Conservation (phyloP, 2,888 invertebrate species). For the Drosophila anomalata region DNA sequence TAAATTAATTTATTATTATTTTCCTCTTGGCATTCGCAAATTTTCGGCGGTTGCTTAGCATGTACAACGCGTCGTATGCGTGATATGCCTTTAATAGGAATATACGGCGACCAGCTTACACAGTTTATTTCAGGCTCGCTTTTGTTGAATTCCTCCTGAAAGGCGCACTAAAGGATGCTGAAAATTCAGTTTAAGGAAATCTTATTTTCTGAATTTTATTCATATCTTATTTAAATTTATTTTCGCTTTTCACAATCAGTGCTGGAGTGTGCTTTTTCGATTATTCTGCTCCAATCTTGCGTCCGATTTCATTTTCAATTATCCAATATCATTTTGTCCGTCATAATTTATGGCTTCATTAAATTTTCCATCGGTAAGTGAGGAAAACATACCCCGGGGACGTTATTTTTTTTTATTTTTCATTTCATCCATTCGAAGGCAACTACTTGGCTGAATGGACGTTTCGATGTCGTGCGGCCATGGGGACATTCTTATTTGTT, state of each 20-base stretch:
- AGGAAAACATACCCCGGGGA: conserved; percentile 21
- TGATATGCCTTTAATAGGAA: conserved; percentile 70
- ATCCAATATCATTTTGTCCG: conserved; percentile 36
- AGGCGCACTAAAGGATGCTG: conserved; percentile 3
- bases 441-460: conserved; percentile 41
- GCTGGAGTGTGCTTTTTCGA: not conserved
- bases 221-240: not conserved
- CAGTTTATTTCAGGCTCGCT: conserved; percentile 14
- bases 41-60: conserved; percentile 56
- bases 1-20: conserved; percentile 78
- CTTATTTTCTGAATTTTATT: not conserved
- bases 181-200: not conserved
- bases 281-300: not conserved
- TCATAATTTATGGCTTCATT: conserved; percentile 52
- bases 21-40: conserved; percentile 38
- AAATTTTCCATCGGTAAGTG: conserved; percentile 28
- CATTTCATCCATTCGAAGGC: conserved; percentile 27
- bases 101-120: conserved; percentile 52
- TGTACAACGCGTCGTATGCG: conserved; percentile 66
- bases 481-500: conserved; percentile 2
- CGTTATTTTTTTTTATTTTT: conserved; percentile 9
- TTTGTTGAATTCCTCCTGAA: conserved; percentile 3
- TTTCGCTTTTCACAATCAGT: not conserved
- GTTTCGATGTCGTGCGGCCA: conserved; percentile 23
- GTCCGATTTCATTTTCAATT: conserved; percentile 31